Percentiles rank a stretch among this genome's conserved stretches.
phyloP scores from a whole-genome alignment of 2,888 invertebrate species.

The Elmis aenea region DNA sequence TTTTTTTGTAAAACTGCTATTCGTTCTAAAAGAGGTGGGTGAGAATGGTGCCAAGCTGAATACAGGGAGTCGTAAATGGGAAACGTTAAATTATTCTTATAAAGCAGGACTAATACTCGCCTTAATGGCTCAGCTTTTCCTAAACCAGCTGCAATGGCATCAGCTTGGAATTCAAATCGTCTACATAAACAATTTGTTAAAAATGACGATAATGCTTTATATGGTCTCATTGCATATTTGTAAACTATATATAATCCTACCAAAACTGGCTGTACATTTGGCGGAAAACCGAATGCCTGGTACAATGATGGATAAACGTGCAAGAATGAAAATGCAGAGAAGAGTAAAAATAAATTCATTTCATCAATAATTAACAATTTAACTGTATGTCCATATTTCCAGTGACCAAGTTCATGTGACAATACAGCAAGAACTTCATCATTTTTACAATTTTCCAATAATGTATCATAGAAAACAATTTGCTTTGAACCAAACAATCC shows the following conservation, averaged over 20 bases:
- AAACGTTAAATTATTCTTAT: conserved; percentile 93
- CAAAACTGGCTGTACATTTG: conserved; percentile 73
- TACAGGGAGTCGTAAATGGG: conserved; percentile 91
- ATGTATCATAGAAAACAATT: conserved; percentile 95
- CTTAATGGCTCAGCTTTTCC: conserved; percentile 71
- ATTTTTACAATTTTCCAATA: conserved; percentile 83
- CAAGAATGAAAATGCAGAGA: conserved; percentile 60
- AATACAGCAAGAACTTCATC: conserved; percentile 92
- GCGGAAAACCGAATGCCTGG: conserved; percentile 85
- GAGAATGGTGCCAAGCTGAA: conserved; percentile 93
- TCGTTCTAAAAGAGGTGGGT: conserved; percentile 93
- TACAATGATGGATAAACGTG: conserved; percentile 66
- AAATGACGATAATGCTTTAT: conserved; percentile 84
- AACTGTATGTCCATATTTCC: conserved; percentile 86
- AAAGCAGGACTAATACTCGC: conserved; percentile 85
- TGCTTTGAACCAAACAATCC: conserved; percentile 96
- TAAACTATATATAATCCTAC: conserved; percentile 88
- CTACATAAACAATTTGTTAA: conserved; percentile 79
- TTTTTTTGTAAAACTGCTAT: conserved; percentile 61
- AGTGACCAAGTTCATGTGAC: conserved; percentile 96
- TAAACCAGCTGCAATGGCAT: conserved; percentile 80
- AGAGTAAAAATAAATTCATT: conserved; percentile 64
- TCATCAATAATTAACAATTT: conserved; percentile 82
- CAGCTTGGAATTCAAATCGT: conserved; percentile 93
- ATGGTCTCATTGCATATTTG: conserved; percentile 88